Percentiles rank a stretch among this genome's conserved stretches.
phyloP scores from a whole-genome alignment of 2,888 invertebrate genomes.

The Myopa tessellatipennis region DNA sequence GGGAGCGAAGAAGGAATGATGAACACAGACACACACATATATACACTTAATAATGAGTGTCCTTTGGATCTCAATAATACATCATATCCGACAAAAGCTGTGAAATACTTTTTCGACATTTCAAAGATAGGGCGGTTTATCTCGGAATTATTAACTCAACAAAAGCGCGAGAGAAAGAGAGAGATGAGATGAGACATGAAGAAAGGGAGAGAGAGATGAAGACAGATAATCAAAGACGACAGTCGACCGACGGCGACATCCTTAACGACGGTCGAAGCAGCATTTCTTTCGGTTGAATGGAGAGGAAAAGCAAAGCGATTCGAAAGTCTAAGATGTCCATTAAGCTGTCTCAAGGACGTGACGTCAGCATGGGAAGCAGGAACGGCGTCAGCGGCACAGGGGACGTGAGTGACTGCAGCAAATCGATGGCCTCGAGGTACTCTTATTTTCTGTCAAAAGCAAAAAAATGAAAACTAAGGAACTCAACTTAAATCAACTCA shows the following conservation, averaged over 20 bases:
- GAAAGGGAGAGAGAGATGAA: not conserved
- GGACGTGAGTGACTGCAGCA: not conserved
- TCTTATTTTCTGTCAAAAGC: slow-evolving; percentile 32
- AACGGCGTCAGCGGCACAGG: not conserved
- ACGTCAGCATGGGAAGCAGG: not conserved
- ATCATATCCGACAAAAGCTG: not conserved
- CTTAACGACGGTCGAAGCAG: not conserved
- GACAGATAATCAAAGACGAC: not conserved
- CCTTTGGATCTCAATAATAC: slow-evolving; percentile 1
- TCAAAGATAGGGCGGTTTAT: not conserved
- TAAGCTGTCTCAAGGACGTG: slow-evolving; percentile 12
- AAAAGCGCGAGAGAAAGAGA: not conserved
- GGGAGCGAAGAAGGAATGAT: too few species aligned
- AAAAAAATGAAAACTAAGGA: slow-evolving; percentile 10
- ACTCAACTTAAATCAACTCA: too few species aligned
- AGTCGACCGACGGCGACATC: not conserved
- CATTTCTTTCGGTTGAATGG: not conserved
- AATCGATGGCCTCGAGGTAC: slow-evolving; percentile 15
- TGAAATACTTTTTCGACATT: slow-evolving; percentile 1
- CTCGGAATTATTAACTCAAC: not conserved
- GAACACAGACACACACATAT: not conserved
- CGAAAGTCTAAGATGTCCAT: not conserved
- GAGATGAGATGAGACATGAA: not conserved
- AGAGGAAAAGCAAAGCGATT: not conserved
- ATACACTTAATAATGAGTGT: not conserved